phyloP scores from a whole-genome alignment of 2,888 invertebrate species.

The Digitonthophagus gazella region DNA sequence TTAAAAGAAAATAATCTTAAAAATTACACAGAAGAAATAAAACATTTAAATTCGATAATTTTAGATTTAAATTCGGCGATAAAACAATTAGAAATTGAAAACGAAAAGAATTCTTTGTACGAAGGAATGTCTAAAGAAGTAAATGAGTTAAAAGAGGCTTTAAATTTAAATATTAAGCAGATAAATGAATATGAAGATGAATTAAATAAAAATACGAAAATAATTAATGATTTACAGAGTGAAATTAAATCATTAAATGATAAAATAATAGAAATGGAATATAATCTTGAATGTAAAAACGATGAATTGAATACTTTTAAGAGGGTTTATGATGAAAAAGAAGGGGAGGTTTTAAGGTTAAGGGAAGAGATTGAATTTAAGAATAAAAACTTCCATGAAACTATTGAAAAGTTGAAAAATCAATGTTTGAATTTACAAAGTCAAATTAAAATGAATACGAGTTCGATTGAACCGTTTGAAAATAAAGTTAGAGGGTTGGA shows the following conservation, averaged over 20 bases:
- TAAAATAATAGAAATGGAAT: constrained; percentile 57
- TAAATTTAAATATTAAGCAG: constrained; percentile 56
- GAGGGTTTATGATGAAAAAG: constrained; percentile 48
- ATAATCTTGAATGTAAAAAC: constrained; percentile 52
- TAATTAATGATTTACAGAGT: constrained; percentile 57
- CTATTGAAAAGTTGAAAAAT: constrained; percentile 46
- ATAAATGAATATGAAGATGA: constrained; percentile 58
- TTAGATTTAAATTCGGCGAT: constrained; percentile 55
- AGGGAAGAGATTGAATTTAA: constrained; percentile 51
- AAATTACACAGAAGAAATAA: constrained; percentile 37
- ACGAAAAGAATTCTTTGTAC: constrained; percentile 53
- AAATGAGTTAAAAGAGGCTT: constrained; percentile 55
- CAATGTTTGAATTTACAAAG: constrained; percentile 46
- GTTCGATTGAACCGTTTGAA: constrained; percentile 44
- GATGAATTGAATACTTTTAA: constrained; percentile 53
- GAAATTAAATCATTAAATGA: constrained; percentile 58
- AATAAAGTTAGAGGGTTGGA: constrained; percentile 44
- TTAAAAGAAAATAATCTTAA: constrained; percentile 38
- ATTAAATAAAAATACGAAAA: constrained; percentile 56
- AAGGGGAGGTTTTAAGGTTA: constrained; percentile 46
- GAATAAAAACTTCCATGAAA: constrained; percentile 46
- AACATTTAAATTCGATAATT: constrained; percentile 52
- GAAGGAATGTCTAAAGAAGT: constrained; percentile 57
- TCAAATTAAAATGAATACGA: constrained; percentile 44
- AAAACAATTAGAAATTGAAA: constrained; percentile 53